phyloP scores from a whole-genome alignment of 2,113 vertebrate genomes.

The Poicephalus meyeri region DNA sequence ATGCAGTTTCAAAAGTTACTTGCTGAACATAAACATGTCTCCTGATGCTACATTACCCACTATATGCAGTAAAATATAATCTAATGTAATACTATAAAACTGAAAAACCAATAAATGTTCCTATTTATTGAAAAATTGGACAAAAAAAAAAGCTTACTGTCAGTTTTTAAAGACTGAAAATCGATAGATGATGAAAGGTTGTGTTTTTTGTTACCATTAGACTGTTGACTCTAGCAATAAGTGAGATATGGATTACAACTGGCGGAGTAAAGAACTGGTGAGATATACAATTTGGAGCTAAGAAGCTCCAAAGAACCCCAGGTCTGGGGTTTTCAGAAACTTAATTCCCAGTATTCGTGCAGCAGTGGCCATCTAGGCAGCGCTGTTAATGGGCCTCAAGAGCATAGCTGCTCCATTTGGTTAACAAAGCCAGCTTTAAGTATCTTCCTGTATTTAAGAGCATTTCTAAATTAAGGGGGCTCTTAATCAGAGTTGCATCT shows the following conservation, averaged over 20 bases:
- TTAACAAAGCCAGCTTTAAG: neutral
- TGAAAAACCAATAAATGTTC: conserved; percentile 68
- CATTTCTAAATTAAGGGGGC: neutral
- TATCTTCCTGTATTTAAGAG: neutral
- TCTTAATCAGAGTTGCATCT: neutral
- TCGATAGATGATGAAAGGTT: conserved; percentile 74
- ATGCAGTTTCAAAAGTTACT: conserved; percentile 53
- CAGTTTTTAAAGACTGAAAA: conserved; percentile 75
- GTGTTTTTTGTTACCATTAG: conserved; percentile 72
- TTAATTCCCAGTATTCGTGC: neutral
- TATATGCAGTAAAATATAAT: conserved; percentile 38
- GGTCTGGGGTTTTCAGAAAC: conserved; percentile 43
- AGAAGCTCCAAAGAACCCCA: too few species aligned
- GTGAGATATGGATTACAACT: conserved; percentile 63
- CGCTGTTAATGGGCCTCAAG: neutral
- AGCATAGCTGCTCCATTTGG: neutral
- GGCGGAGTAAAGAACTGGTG: conserved; percentile 37
- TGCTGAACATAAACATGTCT: conserved; percentile 18
- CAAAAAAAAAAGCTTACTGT: conserved; percentile 75
- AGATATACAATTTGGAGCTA: conserved; percentile 32
- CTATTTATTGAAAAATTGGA: conserved; percentile 67
- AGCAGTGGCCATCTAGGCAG: neutral
- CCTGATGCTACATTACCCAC: conserved; percentile 29
- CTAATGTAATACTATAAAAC: conserved; percentile 58
- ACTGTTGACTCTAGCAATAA: conserved; percentile 77